A percentile compares a stretch with the other conserved stretches of the same genome.
Evolutionary conservation across 2,888 invertebrate genomes (phyloP).

Genomic region (Neoaliturus tenellus): DNA sequence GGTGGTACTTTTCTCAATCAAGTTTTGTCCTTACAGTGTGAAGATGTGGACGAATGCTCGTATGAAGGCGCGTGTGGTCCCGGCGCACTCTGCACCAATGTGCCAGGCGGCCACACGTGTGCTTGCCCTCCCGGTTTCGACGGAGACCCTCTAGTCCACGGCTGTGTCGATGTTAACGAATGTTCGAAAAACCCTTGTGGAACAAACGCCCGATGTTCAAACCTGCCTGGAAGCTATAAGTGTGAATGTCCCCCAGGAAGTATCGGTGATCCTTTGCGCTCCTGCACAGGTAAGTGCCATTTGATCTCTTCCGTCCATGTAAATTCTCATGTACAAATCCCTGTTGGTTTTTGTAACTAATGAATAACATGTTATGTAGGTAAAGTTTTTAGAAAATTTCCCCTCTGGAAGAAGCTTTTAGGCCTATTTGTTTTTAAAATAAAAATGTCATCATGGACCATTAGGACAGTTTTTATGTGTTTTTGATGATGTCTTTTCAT

Average conservation of each 20-base stretch:
- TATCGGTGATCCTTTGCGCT: conserved; percentile 84
- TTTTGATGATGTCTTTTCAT: background rate
- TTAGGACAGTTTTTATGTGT: background rate
- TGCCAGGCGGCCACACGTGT: conserved; percentile 88
- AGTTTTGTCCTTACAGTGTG: conserved; percentile 77
- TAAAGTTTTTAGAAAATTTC: too few species aligned
- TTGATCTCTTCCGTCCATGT: background rate
- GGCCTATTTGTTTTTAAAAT: too few species aligned
- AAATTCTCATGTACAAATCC: conserved; percentile 17
- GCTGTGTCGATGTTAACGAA: conserved; percentile 86
- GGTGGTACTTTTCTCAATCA: too few species aligned
- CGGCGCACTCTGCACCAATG: conserved; percentile 87
- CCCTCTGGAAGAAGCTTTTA: too few species aligned
- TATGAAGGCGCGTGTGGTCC: conserved; percentile 84
- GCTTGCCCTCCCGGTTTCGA: conserved; percentile 89
- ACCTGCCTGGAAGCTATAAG: conserved; percentile 85
- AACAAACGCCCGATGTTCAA: conserved; percentile 86
- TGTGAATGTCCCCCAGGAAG: conserved; percentile 91
- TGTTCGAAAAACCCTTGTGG: conserved; percentile 87
- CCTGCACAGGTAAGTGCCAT: conserved; percentile 83
- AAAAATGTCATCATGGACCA: conserved; percentile 18
- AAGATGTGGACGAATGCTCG: conserved; percentile 90
- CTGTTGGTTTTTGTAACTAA: background rate
- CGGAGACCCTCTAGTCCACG: conserved; percentile 84
- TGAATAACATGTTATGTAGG: background rate